Evolutionary conservation across 1,140 invertebrate genomes (phyloP).

Genomic region (Drosophila pruinosa): DNA sequence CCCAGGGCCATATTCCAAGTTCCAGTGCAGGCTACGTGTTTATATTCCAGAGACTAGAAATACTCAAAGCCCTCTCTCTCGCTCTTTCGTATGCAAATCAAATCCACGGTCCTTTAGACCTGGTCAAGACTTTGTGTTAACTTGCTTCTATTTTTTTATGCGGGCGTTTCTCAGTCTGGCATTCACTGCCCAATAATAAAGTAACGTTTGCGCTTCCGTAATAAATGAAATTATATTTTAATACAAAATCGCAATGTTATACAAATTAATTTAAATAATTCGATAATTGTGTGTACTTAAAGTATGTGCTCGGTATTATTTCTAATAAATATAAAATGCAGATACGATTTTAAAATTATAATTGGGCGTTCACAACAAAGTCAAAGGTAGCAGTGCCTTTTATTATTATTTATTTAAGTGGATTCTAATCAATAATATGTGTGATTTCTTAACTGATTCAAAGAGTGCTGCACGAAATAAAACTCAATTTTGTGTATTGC

Average conservation of each 20-base stretch:
- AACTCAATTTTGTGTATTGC: too few species aligned
- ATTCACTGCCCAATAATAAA: background rate
- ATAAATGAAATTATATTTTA: background rate
- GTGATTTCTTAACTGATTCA: background rate
- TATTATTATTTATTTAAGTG: background rate
- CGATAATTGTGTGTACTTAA: background rate
- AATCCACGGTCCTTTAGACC: conserved; percentile 69
- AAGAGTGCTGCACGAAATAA: too few species aligned
- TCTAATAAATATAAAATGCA: background rate
- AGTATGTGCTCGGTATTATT: background rate
- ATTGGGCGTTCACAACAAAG: background rate
- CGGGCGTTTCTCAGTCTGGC: conserved; percentile 24
- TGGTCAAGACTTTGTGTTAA: conserved; percentile 70
- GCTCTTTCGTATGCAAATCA: conserved; percentile 65
- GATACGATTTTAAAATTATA: background rate
- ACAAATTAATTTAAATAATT: background rate
- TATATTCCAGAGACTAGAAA: conserved; percentile 55
- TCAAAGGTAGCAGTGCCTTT: background rate
- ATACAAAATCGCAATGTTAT: background rate
- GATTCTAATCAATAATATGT: background rate
- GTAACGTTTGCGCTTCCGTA: conserved; percentile 12
- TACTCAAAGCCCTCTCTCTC: conserved; percentile 31
- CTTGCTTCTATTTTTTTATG: conserved; percentile 34
- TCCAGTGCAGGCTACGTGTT: conserved; percentile 52
- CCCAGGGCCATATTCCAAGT: conserved; percentile 45